A percentile compares a stretch with the other conserved stretches of the same genome.
phyloP scores from a whole-genome alignment of 2,797 vertebrate genomes.

The Falco cherrug region DNA sequence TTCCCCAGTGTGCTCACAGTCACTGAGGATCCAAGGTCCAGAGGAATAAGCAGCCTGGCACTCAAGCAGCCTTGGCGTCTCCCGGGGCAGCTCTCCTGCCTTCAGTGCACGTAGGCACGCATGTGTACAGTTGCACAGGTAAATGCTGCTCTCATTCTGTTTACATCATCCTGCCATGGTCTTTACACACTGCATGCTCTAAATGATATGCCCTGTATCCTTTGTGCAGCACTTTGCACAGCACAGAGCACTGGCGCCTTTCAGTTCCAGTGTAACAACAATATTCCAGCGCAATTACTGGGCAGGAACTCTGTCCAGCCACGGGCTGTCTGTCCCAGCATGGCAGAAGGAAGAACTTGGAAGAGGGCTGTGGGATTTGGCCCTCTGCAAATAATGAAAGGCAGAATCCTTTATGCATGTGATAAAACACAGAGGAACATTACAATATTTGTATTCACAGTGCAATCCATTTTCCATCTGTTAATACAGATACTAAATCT shows the following conservation, averaged over 20 bases:
- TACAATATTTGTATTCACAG: background rate
- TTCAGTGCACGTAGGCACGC: rapidly evolving
- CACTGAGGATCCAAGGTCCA: background rate
- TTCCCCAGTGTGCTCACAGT: background rate
- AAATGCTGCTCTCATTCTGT: background rate
- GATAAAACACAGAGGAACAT: background rate
- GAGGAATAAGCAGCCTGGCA: background rate
- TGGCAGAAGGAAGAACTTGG: background rate
- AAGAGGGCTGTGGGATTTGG: background rate
- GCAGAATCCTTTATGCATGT: background rate
- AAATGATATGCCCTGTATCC: background rate
- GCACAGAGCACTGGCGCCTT: background rate
- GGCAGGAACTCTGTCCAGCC: background rate
- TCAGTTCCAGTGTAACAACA: background rate
- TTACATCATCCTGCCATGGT: background rate
- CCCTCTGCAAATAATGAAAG: background rate
- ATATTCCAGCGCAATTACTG: background rate
- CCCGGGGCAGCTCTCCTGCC: background rate
- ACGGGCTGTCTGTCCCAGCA: background rate
- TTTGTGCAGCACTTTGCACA: background rate
- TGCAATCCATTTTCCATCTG: background rate
- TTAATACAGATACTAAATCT: background rate
- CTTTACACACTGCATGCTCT: background rate
- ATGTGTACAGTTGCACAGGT: rapidly evolving
- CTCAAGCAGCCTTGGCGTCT: background rate